Conservation (phyloP, 2,888 invertebrate genomes). For the Cephus sareptanus region DNA sequence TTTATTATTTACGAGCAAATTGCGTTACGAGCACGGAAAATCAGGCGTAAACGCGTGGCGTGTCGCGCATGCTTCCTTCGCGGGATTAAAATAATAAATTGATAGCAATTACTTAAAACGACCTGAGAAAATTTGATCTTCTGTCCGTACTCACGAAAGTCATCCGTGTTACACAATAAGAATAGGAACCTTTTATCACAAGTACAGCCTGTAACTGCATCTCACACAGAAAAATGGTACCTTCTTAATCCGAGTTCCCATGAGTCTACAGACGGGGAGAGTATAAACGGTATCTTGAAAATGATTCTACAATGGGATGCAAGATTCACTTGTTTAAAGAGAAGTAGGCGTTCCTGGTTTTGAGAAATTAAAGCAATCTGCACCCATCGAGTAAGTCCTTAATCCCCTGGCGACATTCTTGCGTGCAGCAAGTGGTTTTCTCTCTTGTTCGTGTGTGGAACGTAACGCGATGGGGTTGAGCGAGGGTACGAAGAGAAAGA, state of each 20-base stretch:
- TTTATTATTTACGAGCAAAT: not conserved
- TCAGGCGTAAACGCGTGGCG: not conserved
- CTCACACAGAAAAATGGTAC: not conserved
- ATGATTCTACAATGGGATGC: not conserved
- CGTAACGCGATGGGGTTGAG: conserved; percentile 1
- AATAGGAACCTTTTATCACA: not conserved
- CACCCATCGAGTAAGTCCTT: conserved; percentile 27
- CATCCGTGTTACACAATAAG: not conserved
- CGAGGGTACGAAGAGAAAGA: conserved; percentile 32
- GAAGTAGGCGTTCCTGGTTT: not conserved
- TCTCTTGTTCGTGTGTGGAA: conserved; percentile 13
- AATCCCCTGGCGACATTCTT: conserved; percentile 30
- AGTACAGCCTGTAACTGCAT: not conserved
- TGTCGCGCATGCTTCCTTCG: not conserved
- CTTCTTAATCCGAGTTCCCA: not conserved
- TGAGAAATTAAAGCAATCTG: conserved; percentile 32
- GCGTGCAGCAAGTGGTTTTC: conserved; percentile 8
- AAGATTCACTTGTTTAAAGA: not conserved
- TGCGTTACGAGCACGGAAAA: not conserved
- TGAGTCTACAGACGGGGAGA: not conserved
- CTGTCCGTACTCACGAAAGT: not conserved
- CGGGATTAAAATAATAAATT: not conserved
- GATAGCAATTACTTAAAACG: not conserved
- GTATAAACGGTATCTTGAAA: not conserved
- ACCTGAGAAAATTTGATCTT: not conserved